These are phyloP conservation scores for Erebia ligea DNA, from an alignment of 2,888 invertebrate species.

Conservation along the genomic window DNA sequence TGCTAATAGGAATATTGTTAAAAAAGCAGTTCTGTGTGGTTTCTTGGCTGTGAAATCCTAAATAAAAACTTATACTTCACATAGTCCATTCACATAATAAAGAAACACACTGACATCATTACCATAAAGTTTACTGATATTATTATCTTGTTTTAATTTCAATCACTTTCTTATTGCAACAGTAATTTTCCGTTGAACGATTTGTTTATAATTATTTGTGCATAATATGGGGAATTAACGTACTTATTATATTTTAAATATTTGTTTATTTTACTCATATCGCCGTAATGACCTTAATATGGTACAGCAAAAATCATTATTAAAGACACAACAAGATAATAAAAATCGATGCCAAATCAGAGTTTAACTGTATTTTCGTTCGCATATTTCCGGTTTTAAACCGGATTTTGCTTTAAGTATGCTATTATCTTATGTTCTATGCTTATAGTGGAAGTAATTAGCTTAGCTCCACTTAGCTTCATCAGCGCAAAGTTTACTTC, in stretches of 20 bases:
- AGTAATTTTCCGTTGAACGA: slow-evolving; percentile 8
- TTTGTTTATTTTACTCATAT: background rate
- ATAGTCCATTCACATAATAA: background rate
- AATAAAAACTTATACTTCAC: background rate
- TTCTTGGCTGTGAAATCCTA: background rate
- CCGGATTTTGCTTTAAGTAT: background rate
- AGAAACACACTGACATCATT: background rate
- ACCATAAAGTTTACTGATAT: background rate
- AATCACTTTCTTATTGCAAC: slow-evolving; percentile 8
- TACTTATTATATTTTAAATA: background rate
- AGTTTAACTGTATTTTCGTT: background rate
- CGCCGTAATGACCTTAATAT: background rate
- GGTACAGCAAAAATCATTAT: background rate
- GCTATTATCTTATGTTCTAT: background rate
- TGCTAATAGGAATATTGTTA: background rate
- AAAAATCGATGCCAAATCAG: background rate
- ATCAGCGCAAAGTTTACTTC: background rate
- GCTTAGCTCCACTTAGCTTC: background rate
- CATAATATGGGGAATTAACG: background rate
- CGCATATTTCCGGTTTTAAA: background rate
- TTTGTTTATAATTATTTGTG: background rate
- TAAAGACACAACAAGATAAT: background rate
- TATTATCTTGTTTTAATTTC: slow-evolving; percentile 15
- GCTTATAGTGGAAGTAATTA: background rate
- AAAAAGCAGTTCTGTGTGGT: background rate